A percentile compares a stretch with the other conserved stretches of the same genome.
These are phyloP conservation scores for Cyclophora albipunctata DNA, from an alignment of 2,888 invertebrate genomes.

Conservation along the genomic window DNA sequence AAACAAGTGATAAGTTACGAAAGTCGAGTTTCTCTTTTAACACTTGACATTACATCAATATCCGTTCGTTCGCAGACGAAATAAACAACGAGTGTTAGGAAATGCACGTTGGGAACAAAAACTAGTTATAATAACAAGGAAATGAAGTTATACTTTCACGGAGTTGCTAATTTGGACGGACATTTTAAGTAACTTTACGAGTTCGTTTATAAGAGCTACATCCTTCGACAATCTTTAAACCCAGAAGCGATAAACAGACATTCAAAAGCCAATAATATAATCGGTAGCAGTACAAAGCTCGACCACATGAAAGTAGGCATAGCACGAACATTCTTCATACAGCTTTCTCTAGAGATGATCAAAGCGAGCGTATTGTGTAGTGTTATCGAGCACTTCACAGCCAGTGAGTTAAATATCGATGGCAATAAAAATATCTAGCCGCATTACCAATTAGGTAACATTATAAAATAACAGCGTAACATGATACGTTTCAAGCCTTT, in stretches of 20 bases:
- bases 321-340: constrained; percentile 33
- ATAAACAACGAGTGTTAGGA: no score
- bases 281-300: constrained; percentile 31
- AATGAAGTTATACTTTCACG: no score
- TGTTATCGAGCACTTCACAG: constrained; percentile 17
- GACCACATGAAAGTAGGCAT: constrained; percentile 47
- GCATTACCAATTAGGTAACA: constrained; percentile 26
- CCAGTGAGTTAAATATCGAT: constrained; percentile 12
- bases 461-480: constrained; percentile 6
- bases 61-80: background rate
- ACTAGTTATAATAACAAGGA: constrained; percentile 2
- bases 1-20: no score
- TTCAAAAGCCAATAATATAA: no score
- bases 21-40: constrained; percentile 19
- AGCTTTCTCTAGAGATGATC: constrained; percentile 47
- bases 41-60: constrained; percentile 9
- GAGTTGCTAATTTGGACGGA: no score
- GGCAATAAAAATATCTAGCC: constrained; percentile 25
- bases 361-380: constrained; percentile 26
- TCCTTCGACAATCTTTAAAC: no score
- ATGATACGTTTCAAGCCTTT: background rate
- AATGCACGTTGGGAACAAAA: background rate
- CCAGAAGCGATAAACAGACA: no score
- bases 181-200: background rate
- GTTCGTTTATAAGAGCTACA: no score